Conservation (phyloP, 2,113 vertebrate species). For the Lamprologus speciosus region DNA sequence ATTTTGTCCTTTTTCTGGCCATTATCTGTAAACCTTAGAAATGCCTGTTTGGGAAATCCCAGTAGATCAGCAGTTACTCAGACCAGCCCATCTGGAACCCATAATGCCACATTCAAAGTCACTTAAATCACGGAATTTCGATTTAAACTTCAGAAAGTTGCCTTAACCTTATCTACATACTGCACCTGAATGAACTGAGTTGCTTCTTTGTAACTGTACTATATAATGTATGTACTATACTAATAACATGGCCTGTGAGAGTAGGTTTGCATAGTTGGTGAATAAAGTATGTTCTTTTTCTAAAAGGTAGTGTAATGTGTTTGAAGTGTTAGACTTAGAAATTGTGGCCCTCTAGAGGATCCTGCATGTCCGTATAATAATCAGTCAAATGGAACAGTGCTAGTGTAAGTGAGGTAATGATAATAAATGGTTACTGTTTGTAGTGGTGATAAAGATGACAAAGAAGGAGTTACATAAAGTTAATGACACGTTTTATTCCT, state of each 20-base stretch:
- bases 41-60: background rate
- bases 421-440: background rate
- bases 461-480: background rate
- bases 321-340: background rate
- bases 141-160: background rate
- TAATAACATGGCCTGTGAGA: background rate
- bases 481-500: conserved; percentile 29
- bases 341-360: background rate
- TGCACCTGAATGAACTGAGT: background rate
- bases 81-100: background rate
- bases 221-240: background rate
- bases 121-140: background rate
- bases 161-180: background rate
- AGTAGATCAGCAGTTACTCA: background rate
- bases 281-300: background rate
- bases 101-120: background rate
- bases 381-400: background rate
- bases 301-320: background rate
- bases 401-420: background rate
- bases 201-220: background rate
- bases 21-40: background rate
- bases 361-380: background rate
- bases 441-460: background rate
- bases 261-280: background rate
- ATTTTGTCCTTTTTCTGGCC: background rate